Percentiles rank a stretch among this genome's conserved stretches.
These are phyloP conservation scores for Diabrotica balteata DNA, from an alignment of 2,888 invertebrate genomes.

Conservation along the genomic window DNA sequence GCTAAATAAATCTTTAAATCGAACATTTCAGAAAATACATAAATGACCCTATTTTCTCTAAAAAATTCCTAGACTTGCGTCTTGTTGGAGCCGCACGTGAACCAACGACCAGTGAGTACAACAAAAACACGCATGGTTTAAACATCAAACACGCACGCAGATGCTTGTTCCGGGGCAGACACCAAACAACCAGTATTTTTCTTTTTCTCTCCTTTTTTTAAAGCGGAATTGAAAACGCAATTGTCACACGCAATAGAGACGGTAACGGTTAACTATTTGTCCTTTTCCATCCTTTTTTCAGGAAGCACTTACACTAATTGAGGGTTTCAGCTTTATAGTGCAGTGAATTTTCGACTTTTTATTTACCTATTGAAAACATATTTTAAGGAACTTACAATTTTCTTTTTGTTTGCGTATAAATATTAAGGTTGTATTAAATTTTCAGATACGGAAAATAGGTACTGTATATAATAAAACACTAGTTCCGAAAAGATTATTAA, in stretches of 20 bases:
- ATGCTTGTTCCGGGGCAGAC: conserved; percentile 30
- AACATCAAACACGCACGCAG: conserved; percentile 24
- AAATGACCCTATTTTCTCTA: not conserved
- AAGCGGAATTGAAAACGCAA: conserved; percentile 29
- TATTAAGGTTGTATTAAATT: no score
- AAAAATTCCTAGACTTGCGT: conserved; percentile 25
- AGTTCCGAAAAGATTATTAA: no score
- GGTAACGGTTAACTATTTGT: conserved; percentile 31
- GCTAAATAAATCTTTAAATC: no score
- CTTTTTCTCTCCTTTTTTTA: conserved; percentile 15
- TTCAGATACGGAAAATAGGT: no score
- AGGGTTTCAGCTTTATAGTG: conserved; percentile 31
- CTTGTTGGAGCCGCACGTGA: conserved; percentile 31
- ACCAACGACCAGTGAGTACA: conserved; percentile 13
- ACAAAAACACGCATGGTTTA: conserved; percentile 27
- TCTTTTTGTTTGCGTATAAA: no score
- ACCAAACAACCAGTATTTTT: conserved; percentile 21
- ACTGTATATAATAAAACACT: no score
- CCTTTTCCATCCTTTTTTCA: conserved; percentile 28
- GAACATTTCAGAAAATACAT: no score
- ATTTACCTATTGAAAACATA: no score
- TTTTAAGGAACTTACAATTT: no score
- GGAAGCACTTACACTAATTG: conserved; percentile 36
- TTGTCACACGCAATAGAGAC: conserved; percentile 35
- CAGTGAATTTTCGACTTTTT: not conserved